Evolutionary conservation across 2,113 vertebrate genomes (phyloP), one percentile per base, ranked within the genome.

Genomic region (Laterallus jamaicensis): DNA sequence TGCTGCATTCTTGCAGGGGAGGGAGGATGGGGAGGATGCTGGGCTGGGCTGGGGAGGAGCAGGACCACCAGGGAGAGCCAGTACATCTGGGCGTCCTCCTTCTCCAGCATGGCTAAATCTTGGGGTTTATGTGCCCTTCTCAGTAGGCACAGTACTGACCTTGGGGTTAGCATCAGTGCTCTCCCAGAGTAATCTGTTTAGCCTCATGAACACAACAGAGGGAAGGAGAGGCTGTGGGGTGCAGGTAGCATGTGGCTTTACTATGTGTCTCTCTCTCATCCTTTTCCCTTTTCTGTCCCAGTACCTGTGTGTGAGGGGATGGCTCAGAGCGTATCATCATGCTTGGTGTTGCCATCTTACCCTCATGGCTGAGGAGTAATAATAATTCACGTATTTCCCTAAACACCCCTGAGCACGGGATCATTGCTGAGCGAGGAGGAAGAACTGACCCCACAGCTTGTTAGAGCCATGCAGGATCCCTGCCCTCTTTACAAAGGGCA

Each of bases 1-100:
- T 18, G 42, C 93, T 92, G 96, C 98, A 98, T 99, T 99, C 98
- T 97, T 98, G 67, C 37, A 89, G 6, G 12, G 94, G 93, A 96
- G 93, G 96, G 85, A 96, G 81, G 89, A 62, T 5, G 2, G 20
- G 56, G 39, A 40, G 31, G 54, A 64, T 29, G 66, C 54, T 82
- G 79, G 68, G 21, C 55, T 52, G 64, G 17, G 50, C 39, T 70
- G 37, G 28, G 35, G 81, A 90, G 63, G 50, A 81, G 37, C 3
- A 4, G 64, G 58, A 91, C 44, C 54, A 69, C 26, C 49, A 87
- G 60, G 37, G 52, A 78, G 59, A 85, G 37, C 40, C 73, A 63
- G 32, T 73, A 47, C 12, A 5, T 44, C 8, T 0, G 19, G 31
- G 18, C 89, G 37, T 82, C 29, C 25, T 73, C 29, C 25, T 73